Percentiles rank a stretch among this genome's conserved stretches.
Conservation (phyloP, 2,113 vertebrate genomes). For the Poecilia latipinna region DNA sequence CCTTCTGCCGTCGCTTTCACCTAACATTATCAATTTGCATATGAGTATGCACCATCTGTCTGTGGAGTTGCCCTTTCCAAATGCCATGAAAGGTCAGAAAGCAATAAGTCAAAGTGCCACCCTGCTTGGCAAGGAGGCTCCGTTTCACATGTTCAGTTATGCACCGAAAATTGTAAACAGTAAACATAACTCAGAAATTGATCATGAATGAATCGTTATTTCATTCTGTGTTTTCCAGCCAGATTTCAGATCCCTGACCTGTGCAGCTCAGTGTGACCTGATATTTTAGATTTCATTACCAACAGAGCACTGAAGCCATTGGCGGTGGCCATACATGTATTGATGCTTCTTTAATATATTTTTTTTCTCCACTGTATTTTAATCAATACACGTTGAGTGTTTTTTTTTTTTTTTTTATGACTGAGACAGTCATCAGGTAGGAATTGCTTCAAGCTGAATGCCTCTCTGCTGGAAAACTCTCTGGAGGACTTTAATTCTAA, state of each 20-base stretch:
- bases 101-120: constrained; percentile 50
- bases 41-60: constrained; percentile 46
- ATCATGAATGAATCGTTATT: constrained; percentile 36
- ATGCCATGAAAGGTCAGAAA: constrained; percentile 68
- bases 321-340: constrained; percentile 19
- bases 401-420: constrained; percentile 2
- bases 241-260: constrained; percentile 12
- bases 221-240: constrained; percentile 16
- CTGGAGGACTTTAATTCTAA: neutral
- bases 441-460: neutral
- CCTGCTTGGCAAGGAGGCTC: constrained; percentile 19
- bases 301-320: neutral
- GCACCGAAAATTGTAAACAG: constrained; percentile 41
- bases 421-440: neutral
- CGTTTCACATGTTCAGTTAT: constrained; percentile 23
- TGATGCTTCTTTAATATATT: constrained; percentile 9
- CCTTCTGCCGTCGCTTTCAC: constrained; percentile 11
- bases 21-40: constrained; percentile 60
- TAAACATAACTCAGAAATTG: constrained; percentile 30
- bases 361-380: neutral
- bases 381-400: constrained; percentile 25
- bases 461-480: neutral
- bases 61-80: constrained; percentile 60
- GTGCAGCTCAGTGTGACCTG: neutral
- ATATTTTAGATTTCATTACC: constrained; percentile 21